Conservation (phyloP, 2,113 vertebrate species). For the Pagrus major region DNA sequence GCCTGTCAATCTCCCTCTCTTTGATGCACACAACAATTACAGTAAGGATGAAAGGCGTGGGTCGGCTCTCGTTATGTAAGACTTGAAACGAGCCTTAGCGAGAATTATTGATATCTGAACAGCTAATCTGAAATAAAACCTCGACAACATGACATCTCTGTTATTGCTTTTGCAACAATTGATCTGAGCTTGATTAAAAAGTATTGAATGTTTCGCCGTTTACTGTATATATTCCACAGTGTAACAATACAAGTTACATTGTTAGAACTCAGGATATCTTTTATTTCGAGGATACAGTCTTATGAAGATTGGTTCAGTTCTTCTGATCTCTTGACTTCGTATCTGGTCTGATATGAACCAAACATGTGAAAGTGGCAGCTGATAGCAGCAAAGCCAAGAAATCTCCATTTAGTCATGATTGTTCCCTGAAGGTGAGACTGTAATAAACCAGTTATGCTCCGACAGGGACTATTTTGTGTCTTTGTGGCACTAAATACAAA, state of each 20-base stretch:
- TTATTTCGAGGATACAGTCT: not conserved
- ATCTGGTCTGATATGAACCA: slow-evolving; percentile 9
- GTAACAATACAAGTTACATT: not conserved
- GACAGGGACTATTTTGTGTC: slow-evolving; percentile 38
- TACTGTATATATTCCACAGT: not conserved
- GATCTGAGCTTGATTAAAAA: slow-evolving; percentile 33
- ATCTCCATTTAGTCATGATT: slow-evolving; percentile 33
- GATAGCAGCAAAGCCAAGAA: slow-evolving; percentile 9
- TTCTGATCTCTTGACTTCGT: not conserved
- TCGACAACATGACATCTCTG: slow-evolving; percentile 33
- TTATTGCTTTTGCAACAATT: slow-evolving; percentile 40
- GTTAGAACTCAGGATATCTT: not conserved
- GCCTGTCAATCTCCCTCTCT: slow-evolving; percentile 74
- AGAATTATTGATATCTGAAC: slow-evolving; percentile 64
- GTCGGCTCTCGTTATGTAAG: slow-evolving; percentile 71
- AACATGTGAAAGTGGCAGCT: slow-evolving; percentile 31
- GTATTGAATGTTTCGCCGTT: slow-evolving; percentile 2
- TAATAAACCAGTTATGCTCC: slow-evolving; percentile 37
- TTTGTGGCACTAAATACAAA: slow-evolving; percentile 45
- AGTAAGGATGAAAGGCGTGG: slow-evolving; percentile 72
- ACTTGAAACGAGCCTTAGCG: slow-evolving; percentile 47
- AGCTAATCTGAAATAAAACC: slow-evolving; percentile 68
- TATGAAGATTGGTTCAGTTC: not conserved
- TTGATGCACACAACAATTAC: slow-evolving; percentile 79
- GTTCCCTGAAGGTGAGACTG: slow-evolving; percentile 39